A percentile compares a stretch with the other conserved stretches of the same genome.
These are phyloP conservation scores for Agriopis aurantiaria DNA, from an alignment of 2,888 invertebrate genomes.

Conservation along the genomic window DNA sequence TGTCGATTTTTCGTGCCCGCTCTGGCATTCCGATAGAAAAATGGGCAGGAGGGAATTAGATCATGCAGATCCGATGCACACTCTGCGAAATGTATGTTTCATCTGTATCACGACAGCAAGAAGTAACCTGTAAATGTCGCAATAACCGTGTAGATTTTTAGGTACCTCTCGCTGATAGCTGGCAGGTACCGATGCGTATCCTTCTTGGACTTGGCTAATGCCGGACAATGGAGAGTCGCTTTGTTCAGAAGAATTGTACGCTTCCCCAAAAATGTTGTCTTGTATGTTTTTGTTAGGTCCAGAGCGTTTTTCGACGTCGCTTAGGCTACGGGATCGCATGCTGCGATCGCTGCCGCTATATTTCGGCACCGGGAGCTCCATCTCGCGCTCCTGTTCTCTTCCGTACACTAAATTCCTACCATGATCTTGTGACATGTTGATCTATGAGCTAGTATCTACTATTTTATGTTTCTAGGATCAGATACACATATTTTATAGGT, in stretches of 20 bases:
- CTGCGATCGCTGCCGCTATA: neutral
- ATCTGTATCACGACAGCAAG: too few relatives aligned
- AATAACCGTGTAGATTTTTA: neutral
- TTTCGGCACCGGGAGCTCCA: neutral
- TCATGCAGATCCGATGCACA: too few relatives aligned
- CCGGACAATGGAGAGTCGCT: neutral
- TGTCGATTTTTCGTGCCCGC: too few relatives aligned
- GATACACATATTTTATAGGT: neutral
- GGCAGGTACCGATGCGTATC: neutral
- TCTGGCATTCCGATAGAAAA: too few relatives aligned
- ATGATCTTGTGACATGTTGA: slow-evolving; percentile 1
- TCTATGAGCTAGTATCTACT: neutral
- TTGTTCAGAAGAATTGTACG: neutral
- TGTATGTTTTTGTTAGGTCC: neutral
- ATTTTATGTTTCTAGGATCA: neutral
- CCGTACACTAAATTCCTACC: neutral
- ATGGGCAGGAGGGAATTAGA: too few relatives aligned
- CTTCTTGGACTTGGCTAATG: slow-evolving; percentile 1
- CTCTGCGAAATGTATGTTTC: too few relatives aligned
- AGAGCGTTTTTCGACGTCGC: neutral
- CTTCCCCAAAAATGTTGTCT: neutral
- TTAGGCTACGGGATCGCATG: neutral
- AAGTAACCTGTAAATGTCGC: neutral
- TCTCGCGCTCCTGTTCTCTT: neutral
- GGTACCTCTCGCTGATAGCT: neutral